phyloP scores from a whole-genome alignment of 2,797 vertebrate genomes.

The Chaenodraco wilsoni region DNA sequence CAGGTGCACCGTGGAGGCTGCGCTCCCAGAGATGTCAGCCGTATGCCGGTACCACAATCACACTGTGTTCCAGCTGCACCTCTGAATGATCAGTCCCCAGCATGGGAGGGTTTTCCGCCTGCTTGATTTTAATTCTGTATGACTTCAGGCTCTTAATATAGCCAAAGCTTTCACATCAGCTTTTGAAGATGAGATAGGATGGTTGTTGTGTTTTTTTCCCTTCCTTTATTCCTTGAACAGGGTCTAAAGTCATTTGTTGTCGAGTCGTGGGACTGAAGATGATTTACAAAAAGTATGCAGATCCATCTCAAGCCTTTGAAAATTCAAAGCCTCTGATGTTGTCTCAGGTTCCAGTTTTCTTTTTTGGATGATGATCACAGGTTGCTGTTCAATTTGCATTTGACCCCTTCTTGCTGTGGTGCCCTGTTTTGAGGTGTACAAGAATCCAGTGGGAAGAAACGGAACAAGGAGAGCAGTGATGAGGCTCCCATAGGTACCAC shows the following conservation, averaged over 20 bases:
- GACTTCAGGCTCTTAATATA: slow-evolving; percentile 66
- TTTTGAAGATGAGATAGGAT: slow-evolving; percentile 19
- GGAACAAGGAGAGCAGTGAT: neutral
- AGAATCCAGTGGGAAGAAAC: slow-evolving; percentile 6
- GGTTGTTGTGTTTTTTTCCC: neutral
- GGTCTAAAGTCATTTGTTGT: slow-evolving; percentile 24
- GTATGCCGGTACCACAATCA: slow-evolving; percentile 48
- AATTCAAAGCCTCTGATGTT: slow-evolving; percentile 23
- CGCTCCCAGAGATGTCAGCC: slow-evolving; percentile 46
- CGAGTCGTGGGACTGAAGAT: slow-evolving; percentile 17
- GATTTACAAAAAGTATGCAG: slow-evolving; percentile 12
- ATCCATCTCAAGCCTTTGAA: slow-evolving; percentile 18
- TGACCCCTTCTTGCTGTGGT: neutral
- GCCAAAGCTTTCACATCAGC: slow-evolving; percentile 23
- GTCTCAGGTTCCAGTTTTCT: slow-evolving; percentile 2
- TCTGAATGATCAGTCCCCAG: slow-evolving; percentile 55
- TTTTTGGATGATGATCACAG: slow-evolving; percentile 30
- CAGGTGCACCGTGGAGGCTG: slow-evolving; percentile 44
- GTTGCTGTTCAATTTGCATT: slow-evolving; percentile 33
- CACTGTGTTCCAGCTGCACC: slow-evolving; percentile 61
- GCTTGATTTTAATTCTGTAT: slow-evolving; percentile 56
- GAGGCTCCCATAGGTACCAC: neutral
- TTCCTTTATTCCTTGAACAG: slow-evolving; percentile 11
- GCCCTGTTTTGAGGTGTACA: neutral
- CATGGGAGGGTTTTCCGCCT: slow-evolving; percentile 44